Evolutionary conservation across 2,113 vertebrate genomes (phyloP), one percentile per base, ranked within the genome.

Genomic region (Phocoena sinus): DNA sequence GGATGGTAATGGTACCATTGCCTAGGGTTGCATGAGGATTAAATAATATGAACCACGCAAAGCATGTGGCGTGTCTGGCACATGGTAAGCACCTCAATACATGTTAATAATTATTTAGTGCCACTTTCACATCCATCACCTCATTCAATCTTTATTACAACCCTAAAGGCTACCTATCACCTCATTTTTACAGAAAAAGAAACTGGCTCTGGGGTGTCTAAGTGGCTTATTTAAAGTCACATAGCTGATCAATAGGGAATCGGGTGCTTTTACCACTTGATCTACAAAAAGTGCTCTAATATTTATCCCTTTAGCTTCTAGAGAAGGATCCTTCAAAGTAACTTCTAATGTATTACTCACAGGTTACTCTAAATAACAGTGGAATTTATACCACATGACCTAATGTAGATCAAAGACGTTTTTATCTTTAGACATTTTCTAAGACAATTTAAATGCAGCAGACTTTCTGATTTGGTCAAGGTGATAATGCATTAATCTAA

Each of bases 401-500:
- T 89, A 85, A 80, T 67, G 33, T 8, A 91, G 41, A 31, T 33
- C 41, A 89, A 58, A 80, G 81, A 74, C 65, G 23, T 60, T 96
- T 94, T 95, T 92, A 74, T 84, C 82, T 80, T 38, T 65, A 95
- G 36, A 73, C n/a, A 56, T 93, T 93, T 67, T 41, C 33, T 77
- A 63, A 82, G 62, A 41, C 86, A 74, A 41, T 85, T 80, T 68
- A 90, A 94, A 62, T 23, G 7, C 28, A 94, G 25, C 58, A 71
- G 33, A 79, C 71, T 87, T 82, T 56, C 94, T 85, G n/a, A n/a
- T 83, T 91, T 96, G 91, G 47, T 90, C 87, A 83, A 92, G 65
- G 90, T 38, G 71, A n/a, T 92, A 44, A 85, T 50, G 26, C 18
- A 26, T 74, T 81, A 13, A 90, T 96, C 50, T 92, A 70, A 50